These are phyloP conservation scores for Lamellibrachia satsuma DNA, from an alignment of 2,888 invertebrate species.

Conservation along the genomic window DNA sequence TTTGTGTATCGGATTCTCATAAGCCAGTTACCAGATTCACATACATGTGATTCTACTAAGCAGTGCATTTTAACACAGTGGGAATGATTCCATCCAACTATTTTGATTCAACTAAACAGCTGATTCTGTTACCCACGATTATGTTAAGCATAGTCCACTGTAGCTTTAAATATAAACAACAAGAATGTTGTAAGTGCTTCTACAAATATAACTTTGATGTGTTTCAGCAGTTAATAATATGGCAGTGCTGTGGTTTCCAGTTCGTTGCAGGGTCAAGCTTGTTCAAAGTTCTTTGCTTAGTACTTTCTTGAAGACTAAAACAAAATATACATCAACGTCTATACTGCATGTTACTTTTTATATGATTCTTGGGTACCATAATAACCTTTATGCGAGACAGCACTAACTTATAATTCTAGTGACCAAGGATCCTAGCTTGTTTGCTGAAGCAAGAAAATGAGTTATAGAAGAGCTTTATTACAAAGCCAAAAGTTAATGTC, in stretches of 20 bases:
- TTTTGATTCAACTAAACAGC: too few species aligned
- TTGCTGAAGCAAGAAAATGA: too few species aligned
- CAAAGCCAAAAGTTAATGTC: too few species aligned
- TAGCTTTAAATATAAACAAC: neutral
- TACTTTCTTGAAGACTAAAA: slow-evolving; percentile 17
- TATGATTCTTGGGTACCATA: neutral
- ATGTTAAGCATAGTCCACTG: neutral
- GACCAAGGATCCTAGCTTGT: too few species aligned
- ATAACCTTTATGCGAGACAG: neutral
- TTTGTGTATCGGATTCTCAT: too few species aligned
- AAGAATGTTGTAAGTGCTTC: neutral
- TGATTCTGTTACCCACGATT: too few species aligned
- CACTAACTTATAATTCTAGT: too few species aligned
- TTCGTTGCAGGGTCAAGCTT: neutral
- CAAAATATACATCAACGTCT: neutral
- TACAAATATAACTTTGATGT: slow-evolving; percentile 6
- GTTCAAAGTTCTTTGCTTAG: neutral
- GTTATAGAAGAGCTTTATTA: too few species aligned
- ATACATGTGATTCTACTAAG: too few species aligned
- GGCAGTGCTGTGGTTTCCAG: neutral
- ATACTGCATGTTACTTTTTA: neutral
- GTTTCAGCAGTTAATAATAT: neutral
- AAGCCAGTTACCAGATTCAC: too few species aligned
- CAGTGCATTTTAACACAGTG: too few species aligned
- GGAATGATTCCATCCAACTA: too few species aligned